Evolutionary conservation across 2,797 vertebrate genomes (phyloP).

Genomic region (Oreochromis mossambicus): DNA sequence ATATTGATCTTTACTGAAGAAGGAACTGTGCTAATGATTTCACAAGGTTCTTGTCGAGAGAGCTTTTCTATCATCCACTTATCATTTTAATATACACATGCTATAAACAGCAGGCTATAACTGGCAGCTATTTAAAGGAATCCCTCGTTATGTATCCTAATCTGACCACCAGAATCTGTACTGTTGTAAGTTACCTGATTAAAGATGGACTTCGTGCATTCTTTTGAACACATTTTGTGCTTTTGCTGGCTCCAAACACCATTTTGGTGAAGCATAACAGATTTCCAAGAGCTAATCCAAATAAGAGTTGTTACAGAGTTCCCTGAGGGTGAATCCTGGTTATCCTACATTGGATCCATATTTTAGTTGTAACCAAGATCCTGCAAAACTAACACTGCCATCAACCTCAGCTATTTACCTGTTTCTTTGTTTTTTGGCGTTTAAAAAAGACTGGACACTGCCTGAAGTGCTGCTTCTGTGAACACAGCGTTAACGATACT

Average conservation of each 20-base stretch:
- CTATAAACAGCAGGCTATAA: neutral
- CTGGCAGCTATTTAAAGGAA: neutral
- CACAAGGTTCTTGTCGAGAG: neutral
- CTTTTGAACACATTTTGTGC: neutral
- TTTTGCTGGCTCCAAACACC: neutral
- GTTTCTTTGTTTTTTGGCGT: neutral
- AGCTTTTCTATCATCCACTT: neutral
- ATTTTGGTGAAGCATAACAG: neutral
- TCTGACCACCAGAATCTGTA: neutral
- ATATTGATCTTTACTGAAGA: neutral
- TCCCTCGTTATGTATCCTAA: neutral
- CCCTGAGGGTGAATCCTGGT: neutral
- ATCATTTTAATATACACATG: neutral
- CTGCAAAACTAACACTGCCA: neutral
- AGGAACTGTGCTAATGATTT: neutral
- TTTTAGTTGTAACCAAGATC: neutral
- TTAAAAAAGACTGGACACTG: neutral
- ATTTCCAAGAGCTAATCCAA: neutral
- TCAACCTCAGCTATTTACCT: neutral
- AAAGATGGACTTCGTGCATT: neutral
- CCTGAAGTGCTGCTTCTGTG: neutral
- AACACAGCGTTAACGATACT: neutral
- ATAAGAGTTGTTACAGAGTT: neutral
- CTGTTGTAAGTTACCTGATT: neutral
- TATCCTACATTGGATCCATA: neutral